These are phyloP conservation scores for Meloe dianella DNA, from an alignment of 2,888 invertebrate species.

Conservation along the genomic window DNA sequence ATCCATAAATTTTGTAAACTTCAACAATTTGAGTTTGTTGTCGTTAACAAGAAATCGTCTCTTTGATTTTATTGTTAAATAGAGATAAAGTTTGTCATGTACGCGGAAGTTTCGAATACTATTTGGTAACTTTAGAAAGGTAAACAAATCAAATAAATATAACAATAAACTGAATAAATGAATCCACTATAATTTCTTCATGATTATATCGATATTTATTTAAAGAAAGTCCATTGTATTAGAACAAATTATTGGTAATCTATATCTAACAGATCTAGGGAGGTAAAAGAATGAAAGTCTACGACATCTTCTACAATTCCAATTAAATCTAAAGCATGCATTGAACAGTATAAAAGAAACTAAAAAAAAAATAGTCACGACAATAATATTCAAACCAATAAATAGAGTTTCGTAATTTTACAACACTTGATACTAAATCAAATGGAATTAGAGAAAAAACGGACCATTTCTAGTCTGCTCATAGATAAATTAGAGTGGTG, in stretches of 20 bases:
- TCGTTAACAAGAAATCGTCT: too few relatives aligned
- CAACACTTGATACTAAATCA: not conserved
- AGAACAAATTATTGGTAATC: not conserved
- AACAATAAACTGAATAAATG: not conserved
- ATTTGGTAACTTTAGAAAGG: not conserved
- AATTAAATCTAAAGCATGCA: not conserved
- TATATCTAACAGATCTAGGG: not conserved
- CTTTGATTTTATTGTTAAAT: too few relatives aligned
- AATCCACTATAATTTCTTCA: not conserved
- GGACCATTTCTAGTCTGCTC: not conserved
- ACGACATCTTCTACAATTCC: not conserved
- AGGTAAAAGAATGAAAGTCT: not conserved
- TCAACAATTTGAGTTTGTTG: too few relatives aligned
- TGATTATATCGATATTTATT: slow-evolving; percentile 3
- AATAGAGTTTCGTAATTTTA: not conserved
- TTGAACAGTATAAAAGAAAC: not conserved
- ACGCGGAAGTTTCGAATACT: not conserved
- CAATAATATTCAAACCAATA: not conserved
- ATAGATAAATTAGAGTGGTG: too few relatives aligned
- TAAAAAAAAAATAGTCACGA: not conserved
- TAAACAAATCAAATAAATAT: not conserved
- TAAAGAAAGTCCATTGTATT: slow-evolving; percentile 3
- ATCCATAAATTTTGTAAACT: too few relatives aligned
- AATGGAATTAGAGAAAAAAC: not conserved
- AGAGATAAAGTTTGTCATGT: too few relatives aligned